These are phyloP conservation scores for Delia radicum DNA, from an alignment of 1,140 invertebrate genomes.

Conservation along the genomic window DNA sequence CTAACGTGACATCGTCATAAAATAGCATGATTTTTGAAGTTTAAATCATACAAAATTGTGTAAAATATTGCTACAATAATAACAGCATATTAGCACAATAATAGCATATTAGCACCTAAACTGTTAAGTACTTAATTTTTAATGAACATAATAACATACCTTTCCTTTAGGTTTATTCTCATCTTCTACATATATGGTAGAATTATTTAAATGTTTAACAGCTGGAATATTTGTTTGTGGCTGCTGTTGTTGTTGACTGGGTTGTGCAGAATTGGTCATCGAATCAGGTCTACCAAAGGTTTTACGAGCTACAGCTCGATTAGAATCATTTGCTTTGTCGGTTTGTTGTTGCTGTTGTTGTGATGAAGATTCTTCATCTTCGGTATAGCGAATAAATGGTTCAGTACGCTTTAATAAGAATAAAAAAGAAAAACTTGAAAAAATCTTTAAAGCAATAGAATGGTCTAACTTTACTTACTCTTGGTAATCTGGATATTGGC, in stretches of 20 bases:
- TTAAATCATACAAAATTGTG: too few species aligned
- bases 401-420: conserved; percentile 43
- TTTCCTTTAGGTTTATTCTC: conserved; percentile 58
- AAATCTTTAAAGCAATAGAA: background rate
- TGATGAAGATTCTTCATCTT: conserved; percentile 58
- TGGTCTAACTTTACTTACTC: conserved; percentile 40
- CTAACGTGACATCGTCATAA: too few species aligned
- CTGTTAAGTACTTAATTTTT: too few species aligned
- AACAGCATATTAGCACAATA: too few species aligned
- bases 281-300: conserved; percentile 57
- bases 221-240: conserved; percentile 34
- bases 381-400: conserved; percentile 51
- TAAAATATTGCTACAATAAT: too few species aligned
- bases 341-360: conserved; percentile 33
- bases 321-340: conserved; percentile 29
- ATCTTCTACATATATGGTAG: conserved; percentile 53
- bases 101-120: too few species aligned
- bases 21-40: too few species aligned
- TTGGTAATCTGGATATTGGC: conserved; percentile 40
- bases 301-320: conserved; percentile 68
- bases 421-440: too few species aligned
- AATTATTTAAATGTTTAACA: conserved; percentile 50
- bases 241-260: conserved; percentile 26
- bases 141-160: too few species aligned
- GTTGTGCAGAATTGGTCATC: background rate